These are phyloP conservation scores for Delphinus delphis DNA, from an alignment of 2,113 vertebrate genomes.

Conservation along the genomic window DNA sequence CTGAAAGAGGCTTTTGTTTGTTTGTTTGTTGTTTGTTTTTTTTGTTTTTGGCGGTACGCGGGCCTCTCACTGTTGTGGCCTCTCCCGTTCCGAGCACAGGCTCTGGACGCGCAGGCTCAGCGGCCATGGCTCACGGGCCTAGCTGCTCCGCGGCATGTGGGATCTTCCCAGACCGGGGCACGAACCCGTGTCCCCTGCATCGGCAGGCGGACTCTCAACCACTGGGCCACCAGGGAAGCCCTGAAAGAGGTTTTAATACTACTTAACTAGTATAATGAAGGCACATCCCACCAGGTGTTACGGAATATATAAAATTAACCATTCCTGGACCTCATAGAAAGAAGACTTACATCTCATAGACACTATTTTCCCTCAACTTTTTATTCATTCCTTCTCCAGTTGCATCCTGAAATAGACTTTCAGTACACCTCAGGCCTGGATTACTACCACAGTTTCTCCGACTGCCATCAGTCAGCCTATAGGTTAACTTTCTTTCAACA, in stretches of 20 bases:
- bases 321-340: neutral
- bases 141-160: too few species aligned
- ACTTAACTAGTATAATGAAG: slow-evolving; percentile 11
- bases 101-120: too few species aligned
- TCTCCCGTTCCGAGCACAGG: too few species aligned
- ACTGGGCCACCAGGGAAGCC: too few species aligned
- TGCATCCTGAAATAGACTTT: neutral
- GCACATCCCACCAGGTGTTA: neutral
- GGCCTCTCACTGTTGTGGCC: too few species aligned
- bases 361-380: neutral
- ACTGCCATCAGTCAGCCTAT: neutral
- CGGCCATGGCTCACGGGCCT: too few species aligned
- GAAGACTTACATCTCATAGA: neutral
- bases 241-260: slow-evolving; percentile 20
- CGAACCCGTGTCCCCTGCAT: too few species aligned
- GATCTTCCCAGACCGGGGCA: too few species aligned
- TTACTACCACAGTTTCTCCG: neutral
- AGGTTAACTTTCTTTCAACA: slow-evolving; percentile 46
- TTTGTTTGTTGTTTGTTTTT: too few species aligned
- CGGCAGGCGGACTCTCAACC: too few species aligned
- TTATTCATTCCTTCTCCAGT: neutral
- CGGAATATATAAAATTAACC: slow-evolving; percentile 29
- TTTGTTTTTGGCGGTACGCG: too few species aligned
- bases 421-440: neutral
- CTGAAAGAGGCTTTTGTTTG: slow-evolving; percentile 4